A percentile compares a stretch with the other conserved stretches of the same genome.
phyloP scores from a whole-genome alignment of 2,797 vertebrate genomes.

The Xenentodon cancila region DNA sequence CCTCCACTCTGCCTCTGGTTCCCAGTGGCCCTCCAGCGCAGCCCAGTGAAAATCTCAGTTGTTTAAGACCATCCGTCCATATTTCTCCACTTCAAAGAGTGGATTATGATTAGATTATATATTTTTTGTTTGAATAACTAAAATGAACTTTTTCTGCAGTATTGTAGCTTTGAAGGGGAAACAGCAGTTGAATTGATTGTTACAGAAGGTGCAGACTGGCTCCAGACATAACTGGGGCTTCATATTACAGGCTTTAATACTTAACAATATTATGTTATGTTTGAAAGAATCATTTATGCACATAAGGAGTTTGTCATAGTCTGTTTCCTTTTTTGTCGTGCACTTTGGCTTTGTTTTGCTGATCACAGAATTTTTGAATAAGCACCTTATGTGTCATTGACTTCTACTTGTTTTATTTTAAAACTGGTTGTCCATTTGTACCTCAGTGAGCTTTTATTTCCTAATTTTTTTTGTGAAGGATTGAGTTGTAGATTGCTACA shows the following conservation, averaged over 20 bases:
- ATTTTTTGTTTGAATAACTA: conserved; percentile 6
- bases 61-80: conserved; percentile 53
- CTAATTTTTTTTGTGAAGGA: too few species aligned
- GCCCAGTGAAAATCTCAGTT: conserved; percentile 34
- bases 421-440: too few species aligned
- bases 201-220: too few species aligned
- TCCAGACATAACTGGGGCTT: too few species aligned
- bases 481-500: too few species aligned
- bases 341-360: too few species aligned
- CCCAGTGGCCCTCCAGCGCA: conserved; percentile 33
- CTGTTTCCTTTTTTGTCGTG: too few species aligned
- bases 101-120: conserved; percentile 33
- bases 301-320: neutral
- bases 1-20: conserved; percentile 44
- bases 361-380: too few species aligned
- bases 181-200: conserved; percentile 17
- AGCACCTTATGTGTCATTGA: too few species aligned
- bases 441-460: too few species aligned
- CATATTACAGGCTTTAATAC: too few species aligned
- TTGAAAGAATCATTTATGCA: neutral
- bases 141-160: conserved; percentile 15
- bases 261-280: neutral
- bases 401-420: too few species aligned
- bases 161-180: conserved; percentile 7
- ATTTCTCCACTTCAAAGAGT: conserved; percentile 3